Evolutionary conservation across 2,888 invertebrate species (phyloP), one percentile per base, ranked within the genome.

Genomic region (Drosophila pseudotalamancana): DNA sequence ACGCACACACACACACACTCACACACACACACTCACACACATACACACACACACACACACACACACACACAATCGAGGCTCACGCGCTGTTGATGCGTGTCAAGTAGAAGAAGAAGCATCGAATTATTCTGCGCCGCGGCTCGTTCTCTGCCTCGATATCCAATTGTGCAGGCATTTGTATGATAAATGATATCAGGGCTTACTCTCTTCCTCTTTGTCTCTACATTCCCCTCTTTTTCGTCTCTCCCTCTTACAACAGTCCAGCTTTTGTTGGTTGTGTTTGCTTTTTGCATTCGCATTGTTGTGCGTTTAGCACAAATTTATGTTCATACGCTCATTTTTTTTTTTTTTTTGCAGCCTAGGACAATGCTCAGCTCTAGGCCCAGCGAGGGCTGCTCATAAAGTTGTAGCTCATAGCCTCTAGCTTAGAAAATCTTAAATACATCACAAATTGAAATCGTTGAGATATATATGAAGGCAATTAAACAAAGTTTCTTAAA

Each of bases 91-190:
- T 65, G 72, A 76, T 71, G 72, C 72, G 73, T 77, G 59, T 77
- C 73, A 57, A 54, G 56, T n/a, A 43, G 29, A n/a, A n/a, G n/a
- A n/a, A 37, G 35, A 31, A 37, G 25, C 56, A 11, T 45, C 14
- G 32, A 39, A 45, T 39, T 31, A 45, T 39, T 57, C 32, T 18
- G 4, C n/a, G 14, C 32, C 29, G 21, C 35, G 14, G 8, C 14
- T 37, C 18, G 21, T 21, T 21, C 40, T 34, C 49, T 29, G 34
- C 29, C 51, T 49, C 54, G 34, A 32, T 57, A 35, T 57, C 62
- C 73, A 77, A 75, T 74, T 74, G 59, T 73, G 57, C 65, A 53
- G 53, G 71, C 75, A 74, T 75, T 74, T 74, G 70, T 63, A 63
- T 78, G 75, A 75, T 75, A 75, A 75, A 74, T 78, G 65, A 75